These are phyloP conservation scores for Polyommatus iphigenia DNA, from an alignment of 2,888 invertebrate species.

Conservation along the genomic window DNA sequence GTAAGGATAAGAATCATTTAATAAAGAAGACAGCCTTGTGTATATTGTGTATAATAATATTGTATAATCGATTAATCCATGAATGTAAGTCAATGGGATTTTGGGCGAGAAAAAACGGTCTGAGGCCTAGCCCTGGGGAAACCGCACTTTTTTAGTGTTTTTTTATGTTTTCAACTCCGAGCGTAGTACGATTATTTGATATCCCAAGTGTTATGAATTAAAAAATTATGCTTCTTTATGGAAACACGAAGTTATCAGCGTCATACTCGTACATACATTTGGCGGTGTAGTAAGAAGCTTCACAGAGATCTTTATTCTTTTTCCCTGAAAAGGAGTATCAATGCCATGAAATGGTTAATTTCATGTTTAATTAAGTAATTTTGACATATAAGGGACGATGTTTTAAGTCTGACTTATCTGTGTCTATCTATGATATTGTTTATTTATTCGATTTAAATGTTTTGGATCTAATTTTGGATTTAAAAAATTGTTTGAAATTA, in stretches of 20 bases:
- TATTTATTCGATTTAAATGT: too few relatives aligned
- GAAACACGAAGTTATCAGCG: slow-evolving; percentile 63
- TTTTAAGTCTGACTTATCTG: too few relatives aligned
- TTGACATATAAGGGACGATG: too few relatives aligned
- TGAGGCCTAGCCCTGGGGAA: background rate
- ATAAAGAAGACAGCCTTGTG: background rate
- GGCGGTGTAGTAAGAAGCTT: slow-evolving; percentile 65
- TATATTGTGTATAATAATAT: too few relatives aligned
- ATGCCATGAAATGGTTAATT: background rate
- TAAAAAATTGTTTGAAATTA: too few relatives aligned
- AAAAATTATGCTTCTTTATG: slow-evolving; percentile 45
- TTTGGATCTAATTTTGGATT: too few relatives aligned
- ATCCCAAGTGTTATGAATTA: background rate
- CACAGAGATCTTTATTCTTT: slow-evolving; percentile 68
- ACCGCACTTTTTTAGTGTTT: background rate
- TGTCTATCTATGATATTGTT: too few relatives aligned
- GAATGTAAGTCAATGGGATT: too few relatives aligned
- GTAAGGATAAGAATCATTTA: background rate
- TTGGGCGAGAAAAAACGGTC: background rate
- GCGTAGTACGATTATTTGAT: background rate
- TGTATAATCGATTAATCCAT: too few relatives aligned
- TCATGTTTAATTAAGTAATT: background rate
- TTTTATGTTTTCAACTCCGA: background rate
- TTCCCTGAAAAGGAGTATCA: slow-evolving; percentile 56
- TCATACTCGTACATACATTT: slow-evolving; percentile 70